A percentile compares a stretch with the other conserved stretches of the same genome.
These are phyloP conservation scores for Odobenus rosmarus DNA, from an alignment of 2,113 vertebrate genomes.

Conservation along the genomic window DNA sequence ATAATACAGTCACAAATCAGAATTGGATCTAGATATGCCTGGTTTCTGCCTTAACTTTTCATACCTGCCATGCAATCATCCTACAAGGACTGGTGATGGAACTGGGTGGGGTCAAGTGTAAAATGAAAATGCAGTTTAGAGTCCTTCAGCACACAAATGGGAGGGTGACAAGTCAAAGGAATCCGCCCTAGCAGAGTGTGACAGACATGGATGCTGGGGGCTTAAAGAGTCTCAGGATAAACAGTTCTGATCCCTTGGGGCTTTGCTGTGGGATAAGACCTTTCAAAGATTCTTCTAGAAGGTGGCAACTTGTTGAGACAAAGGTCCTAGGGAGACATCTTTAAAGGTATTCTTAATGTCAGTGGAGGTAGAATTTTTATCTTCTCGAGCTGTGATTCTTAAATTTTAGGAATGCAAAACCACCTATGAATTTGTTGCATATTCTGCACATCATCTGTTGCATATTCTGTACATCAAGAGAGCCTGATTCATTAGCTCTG, in stretches of 20 bases:
- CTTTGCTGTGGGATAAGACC: not conserved
- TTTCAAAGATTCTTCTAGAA: not conserved
- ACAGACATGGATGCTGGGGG: rapidly evolving
- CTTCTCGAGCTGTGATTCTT: not conserved
- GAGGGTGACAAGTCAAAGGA: not conserved
- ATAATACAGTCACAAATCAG: not conserved
- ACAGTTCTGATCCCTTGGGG: not conserved
- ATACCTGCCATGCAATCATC: rapidly evolving
- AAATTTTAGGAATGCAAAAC: too few relatives aligned
- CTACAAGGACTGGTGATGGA: not conserved
- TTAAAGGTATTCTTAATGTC: not conserved
- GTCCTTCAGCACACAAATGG: not conserved
- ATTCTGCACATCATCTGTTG: not conserved
- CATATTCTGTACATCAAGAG: rapidly evolving
- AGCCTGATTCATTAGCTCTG: not conserved
- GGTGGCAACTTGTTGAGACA: not conserved
- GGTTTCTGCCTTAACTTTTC: not conserved
- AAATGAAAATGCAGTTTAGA: not conserved
- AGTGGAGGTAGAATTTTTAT: not conserved
- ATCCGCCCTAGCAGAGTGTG: rapidly evolving
- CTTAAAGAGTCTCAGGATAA: rapidly evolving
- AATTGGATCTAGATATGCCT: not conserved
- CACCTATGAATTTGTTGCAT: rapidly evolving
- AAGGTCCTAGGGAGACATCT: not conserved
- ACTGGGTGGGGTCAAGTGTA: not conserved